These are phyloP conservation scores for Athrips mouffetella DNA, from an alignment of 2,888 invertebrate species.

Conservation along the genomic window DNA sequence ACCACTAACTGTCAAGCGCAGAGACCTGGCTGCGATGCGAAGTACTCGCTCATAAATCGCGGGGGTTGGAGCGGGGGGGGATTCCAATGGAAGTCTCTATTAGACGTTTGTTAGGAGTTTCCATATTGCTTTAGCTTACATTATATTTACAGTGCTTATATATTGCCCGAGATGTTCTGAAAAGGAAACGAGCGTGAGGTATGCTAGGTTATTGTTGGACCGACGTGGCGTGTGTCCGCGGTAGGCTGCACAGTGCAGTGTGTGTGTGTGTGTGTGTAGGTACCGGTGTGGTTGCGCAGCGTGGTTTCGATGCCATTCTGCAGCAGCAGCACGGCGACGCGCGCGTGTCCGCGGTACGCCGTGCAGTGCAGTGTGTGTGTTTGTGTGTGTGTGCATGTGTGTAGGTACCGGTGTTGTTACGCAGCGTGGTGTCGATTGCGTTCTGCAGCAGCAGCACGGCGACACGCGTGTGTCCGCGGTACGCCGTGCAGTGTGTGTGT, in stretches of 20 bases:
- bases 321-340: conserved; percentile 79
- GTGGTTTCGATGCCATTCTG: conserved; percentile 82
- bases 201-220: too few species aligned
- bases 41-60: too few species aligned
- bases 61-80: too few species aligned
- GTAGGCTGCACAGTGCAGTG: conserved; percentile 81
- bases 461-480: conserved; percentile 80
- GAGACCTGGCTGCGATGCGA: too few species aligned
- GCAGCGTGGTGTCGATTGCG: conserved; percentile 80
- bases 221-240: conserved; percentile 81
- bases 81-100: too few species aligned
- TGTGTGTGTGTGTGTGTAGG: conserved; percentile 45
- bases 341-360: conserved; percentile 81
- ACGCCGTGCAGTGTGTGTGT: conserved; percentile 82
- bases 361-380: conserved; percentile 83
- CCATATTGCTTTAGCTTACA: too few species aligned
- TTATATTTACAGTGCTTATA: too few species aligned
- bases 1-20: too few species aligned
- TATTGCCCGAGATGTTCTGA: too few species aligned
- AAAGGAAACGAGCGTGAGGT: too few species aligned
- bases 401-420: conserved; percentile 77
- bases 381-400: too few species aligned
- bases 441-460: conserved; percentile 82
- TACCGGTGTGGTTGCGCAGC: conserved; percentile 80
- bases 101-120: too few species aligned